Percentiles rank a stretch among this genome's conserved stretches.
Conservation (phyloP, 2,797 vertebrate genomes). For the Hippopotamyrus pictus region DNA sequence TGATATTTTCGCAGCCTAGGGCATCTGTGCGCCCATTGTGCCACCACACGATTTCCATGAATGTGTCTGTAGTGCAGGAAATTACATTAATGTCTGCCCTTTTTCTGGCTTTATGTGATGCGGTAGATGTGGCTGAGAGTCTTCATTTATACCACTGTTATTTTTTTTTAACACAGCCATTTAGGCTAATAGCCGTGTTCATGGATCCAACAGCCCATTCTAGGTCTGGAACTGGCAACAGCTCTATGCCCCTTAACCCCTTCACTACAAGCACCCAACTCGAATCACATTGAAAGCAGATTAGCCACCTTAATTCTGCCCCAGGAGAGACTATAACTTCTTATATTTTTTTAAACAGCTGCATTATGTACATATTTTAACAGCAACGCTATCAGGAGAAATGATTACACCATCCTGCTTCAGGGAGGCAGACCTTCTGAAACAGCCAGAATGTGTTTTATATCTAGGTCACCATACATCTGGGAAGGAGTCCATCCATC, state of each 20-base stretch:
- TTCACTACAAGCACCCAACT: not conserved
- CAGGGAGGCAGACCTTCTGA: not conserved
- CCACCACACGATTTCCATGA: not conserved
- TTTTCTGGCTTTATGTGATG: not conserved
- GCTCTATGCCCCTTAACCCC: not conserved
- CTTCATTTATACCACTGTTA: not conserved
- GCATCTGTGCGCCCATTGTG: constrained; percentile 34
- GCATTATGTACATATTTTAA: not conserved
- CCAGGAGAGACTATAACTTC: not conserved
- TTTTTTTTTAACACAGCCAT: not conserved
- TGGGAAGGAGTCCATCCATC: not conserved
- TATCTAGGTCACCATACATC: not conserved
- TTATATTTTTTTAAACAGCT: not conserved
- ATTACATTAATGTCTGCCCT: constrained; percentile 11
- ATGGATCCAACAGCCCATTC: not conserved
- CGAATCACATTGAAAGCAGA: not conserved
- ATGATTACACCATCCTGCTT: not conserved
- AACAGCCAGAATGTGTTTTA: not conserved
- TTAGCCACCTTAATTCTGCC: not conserved
- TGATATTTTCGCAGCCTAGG: constrained; percentile 34
- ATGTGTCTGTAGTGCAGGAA: not conserved
- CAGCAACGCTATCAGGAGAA: not conserved
- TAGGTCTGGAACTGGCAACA: not conserved
- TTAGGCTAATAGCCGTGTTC: not conserved
- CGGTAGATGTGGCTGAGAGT: constrained; percentile 2